Percentiles rank a stretch among this genome's conserved stretches.
Conservation (phyloP, 1,140 invertebrate genomes). For the Sinonovacula constricta region DNA sequence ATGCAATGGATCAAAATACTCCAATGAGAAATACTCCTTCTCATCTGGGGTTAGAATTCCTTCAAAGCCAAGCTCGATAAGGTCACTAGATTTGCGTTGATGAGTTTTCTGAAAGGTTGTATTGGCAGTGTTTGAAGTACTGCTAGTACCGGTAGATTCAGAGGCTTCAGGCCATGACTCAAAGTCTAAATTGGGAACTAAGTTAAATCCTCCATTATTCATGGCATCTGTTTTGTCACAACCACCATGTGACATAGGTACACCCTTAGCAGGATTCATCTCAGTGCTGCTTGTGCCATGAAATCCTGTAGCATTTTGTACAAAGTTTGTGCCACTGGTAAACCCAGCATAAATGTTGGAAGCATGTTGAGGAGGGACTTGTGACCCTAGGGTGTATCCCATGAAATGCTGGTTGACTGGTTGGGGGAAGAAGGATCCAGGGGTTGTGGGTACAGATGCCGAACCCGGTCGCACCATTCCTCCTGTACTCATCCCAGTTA, state of each 20-base stretch:
- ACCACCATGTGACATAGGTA: not conserved
- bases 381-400: constrained; percentile 19
- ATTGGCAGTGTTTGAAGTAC: too few species aligned
- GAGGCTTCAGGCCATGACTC: constrained; percentile 30
- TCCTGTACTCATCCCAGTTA: constrained; percentile 15
- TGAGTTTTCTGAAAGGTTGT: constrained; percentile 38
- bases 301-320: not conserved
- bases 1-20: constrained; percentile 73
- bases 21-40: constrained; percentile 72
- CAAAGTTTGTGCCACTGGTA: not conserved
- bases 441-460: constrained; percentile 23
- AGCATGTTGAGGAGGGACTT: constrained; percentile 19
- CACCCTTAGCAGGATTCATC: not conserved
- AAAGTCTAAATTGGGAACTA: constrained; percentile 49
- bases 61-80: constrained; percentile 60
- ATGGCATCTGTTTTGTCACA: too few species aligned
- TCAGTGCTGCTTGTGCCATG: too few species aligned
- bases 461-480: not conserved
- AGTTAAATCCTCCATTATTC: constrained; percentile 37
- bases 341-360: not conserved
- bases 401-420: not conserved
- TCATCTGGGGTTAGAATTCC: constrained; percentile 55
- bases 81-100: constrained; percentile 54
- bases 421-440: not conserved
- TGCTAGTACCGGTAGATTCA: too few species aligned